phyloP scores from a whole-genome alignment of 2,113 vertebrate genomes.

The Amazona guildingii region DNA sequence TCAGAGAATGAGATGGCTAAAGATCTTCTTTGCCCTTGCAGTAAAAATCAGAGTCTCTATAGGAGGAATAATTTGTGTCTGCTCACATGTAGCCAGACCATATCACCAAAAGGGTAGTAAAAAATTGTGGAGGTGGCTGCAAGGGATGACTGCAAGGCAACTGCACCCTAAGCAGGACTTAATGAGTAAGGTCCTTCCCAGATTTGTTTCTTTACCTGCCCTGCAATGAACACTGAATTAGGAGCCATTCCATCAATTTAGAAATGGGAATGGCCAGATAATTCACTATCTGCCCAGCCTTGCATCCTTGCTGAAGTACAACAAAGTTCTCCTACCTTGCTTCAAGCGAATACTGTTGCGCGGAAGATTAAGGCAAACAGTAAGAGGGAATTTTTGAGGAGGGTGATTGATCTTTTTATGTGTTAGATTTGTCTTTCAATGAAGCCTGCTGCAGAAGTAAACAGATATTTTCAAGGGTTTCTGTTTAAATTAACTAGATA shows the following conservation, averaged over 20 bases:
- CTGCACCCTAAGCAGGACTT: accelerated
- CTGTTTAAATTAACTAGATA: background rate
- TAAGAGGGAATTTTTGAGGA: background rate
- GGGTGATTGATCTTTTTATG: accelerated
- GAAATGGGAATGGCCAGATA: background rate
- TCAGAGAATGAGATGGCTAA: background rate
- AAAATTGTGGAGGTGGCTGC: background rate
- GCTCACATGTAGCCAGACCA: background rate
- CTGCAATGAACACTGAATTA: background rate
- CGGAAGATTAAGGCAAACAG: background rate
- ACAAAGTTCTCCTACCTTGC: background rate
- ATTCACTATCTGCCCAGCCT: background rate
- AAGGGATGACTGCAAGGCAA: background rate
- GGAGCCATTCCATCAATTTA: background rate
- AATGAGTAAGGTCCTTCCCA: background rate
- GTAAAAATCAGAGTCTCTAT: background rate
- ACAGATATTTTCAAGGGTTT: background rate
- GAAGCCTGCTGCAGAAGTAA: background rate
- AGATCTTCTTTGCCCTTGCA: background rate
- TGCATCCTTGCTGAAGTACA: background rate
- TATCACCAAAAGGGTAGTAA: background rate
- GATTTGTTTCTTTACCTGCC: background rate
- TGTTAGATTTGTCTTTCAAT: background rate
- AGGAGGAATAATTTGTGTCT: background rate
- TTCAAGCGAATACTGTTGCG: background rate